Evolutionary conservation across 2,113 vertebrate species (phyloP).

Genomic region (Heterocephalus glaber): DNA sequence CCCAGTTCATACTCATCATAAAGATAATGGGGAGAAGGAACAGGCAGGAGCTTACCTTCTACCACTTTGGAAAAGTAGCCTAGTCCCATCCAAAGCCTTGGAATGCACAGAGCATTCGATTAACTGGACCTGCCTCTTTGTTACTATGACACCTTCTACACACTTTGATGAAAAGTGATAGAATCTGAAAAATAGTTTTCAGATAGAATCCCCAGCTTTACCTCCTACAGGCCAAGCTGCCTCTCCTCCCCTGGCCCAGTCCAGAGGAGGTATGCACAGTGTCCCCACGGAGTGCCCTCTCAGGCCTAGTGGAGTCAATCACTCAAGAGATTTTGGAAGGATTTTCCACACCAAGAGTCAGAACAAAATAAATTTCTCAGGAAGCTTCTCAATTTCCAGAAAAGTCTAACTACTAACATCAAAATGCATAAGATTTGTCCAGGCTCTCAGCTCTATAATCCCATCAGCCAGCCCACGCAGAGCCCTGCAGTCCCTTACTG

Average conservation of each 20-base stretch:
- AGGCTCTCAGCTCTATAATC: background rate
- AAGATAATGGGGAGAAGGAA: background rate
- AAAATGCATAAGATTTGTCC: background rate
- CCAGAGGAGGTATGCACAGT: background rate
- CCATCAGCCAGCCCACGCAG: background rate
- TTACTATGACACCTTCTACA: too few relatives aligned
- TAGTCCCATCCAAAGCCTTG: background rate
- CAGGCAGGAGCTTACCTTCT: background rate
- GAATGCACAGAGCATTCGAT: background rate
- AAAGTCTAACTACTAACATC: slow-evolving; percentile 19
- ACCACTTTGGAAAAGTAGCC: slow-evolving; percentile 10
- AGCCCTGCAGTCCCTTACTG: background rate
- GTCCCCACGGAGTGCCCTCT: background rate
- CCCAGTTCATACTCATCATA: background rate
- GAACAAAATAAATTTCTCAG: slow-evolving; percentile 30
- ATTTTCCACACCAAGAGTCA: background rate
- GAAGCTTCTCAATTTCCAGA: slow-evolving; percentile 9
- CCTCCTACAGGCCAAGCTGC: background rate
- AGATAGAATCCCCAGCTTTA: background rate
- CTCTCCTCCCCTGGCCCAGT: background rate
- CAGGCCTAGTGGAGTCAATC: background rate
- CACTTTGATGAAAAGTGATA: slow-evolving; percentile 18
- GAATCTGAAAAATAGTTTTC: slow-evolving; percentile 31
- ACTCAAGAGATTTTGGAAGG: slow-evolving; percentile 38
- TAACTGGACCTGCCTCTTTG: background rate